A percentile compares a stretch with the other conserved stretches of the same genome.
Conservation (phyloP, 2,113 vertebrate species). For the Podiceps cristatus region DNA sequence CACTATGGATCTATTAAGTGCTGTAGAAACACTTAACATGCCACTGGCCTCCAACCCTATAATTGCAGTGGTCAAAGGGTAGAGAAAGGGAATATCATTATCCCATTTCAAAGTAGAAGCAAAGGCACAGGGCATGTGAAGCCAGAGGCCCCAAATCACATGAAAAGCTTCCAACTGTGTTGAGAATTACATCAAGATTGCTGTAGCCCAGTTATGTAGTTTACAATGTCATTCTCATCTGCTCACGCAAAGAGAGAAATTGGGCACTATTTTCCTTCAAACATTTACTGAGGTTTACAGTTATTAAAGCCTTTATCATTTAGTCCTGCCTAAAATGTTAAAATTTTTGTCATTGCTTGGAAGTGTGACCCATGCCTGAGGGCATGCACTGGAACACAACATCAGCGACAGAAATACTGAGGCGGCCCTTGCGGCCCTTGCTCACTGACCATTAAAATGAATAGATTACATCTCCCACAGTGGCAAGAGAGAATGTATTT, state of each 20-base stretch:
- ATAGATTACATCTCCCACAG: neutral
- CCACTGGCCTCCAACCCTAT: neutral
- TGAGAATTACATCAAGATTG: constrained; percentile 48
- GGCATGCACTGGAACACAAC: neutral
- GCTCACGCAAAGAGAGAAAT: neutral
- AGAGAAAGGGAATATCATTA: constrained; percentile 46
- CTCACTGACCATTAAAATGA: neutral
- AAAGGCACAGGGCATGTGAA: constrained; percentile 6
- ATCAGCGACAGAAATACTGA: neutral
- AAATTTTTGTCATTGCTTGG: neutral
- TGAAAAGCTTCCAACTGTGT: neutral
- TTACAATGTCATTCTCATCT: constrained; percentile 28
- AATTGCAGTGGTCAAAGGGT: constrained; percentile 40
- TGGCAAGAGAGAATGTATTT: neutral
- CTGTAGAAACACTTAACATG: constrained; percentile 10
- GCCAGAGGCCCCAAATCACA: constrained; percentile 29
- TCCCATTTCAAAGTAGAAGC: constrained; percentile 27
- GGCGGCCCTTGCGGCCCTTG: neutral
- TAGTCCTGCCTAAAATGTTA: neutral
- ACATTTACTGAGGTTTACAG: neutral
- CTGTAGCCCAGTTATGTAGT: neutral
- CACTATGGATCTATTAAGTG: neutral
- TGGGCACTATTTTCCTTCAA: constrained; percentile 8
- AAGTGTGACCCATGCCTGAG: neutral
- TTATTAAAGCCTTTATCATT: constrained; percentile 36